phyloP scores from a whole-genome alignment of 1,140 invertebrate genomes.

The Saxidomus purpurata region DNA sequence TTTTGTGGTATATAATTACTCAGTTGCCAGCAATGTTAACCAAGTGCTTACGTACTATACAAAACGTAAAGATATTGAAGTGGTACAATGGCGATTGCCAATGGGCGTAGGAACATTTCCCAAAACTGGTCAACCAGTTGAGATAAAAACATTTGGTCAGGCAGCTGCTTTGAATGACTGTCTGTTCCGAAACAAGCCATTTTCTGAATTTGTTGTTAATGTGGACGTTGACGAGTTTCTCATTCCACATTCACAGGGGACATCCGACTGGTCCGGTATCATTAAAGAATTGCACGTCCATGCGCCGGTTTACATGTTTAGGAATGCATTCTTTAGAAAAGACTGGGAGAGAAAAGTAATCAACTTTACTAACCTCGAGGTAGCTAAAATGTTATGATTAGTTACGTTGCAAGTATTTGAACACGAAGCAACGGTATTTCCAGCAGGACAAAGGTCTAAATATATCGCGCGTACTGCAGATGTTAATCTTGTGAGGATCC shows the following conservation, averaged over 20 bases:
- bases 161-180: conserved; percentile 65
- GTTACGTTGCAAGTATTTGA: conserved; percentile 47
- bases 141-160: conserved; percentile 62
- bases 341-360: conserved; percentile 21
- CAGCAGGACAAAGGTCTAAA: conserved; percentile 90
- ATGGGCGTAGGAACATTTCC: conserved; percentile 87
- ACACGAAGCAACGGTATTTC: conserved; percentile 40
- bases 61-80: conserved; percentile 89
- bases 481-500: conserved; percentile 96
- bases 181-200: conserved; percentile 53
- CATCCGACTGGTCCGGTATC: neutral
- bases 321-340: conserved; percentile 61
- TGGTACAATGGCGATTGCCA: conserved; percentile 95
- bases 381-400: neutral
- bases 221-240: conserved; percentile 68
- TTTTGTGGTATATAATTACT: conserved; percentile 97
- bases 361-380: neutral
- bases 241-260: conserved; percentile 28
- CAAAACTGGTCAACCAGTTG: neutral
- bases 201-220: conserved; percentile 54
- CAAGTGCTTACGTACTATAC: conserved; percentile 92
- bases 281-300: neutral
- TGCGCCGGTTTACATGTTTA: conserved; percentile 18
- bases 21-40: conserved; percentile 91
- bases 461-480: conserved; percentile 94